These are phyloP conservation scores for Hylaeus anthracinus DNA, from an alignment of 1,140 invertebrate genomes.

Conservation along the genomic window DNA sequence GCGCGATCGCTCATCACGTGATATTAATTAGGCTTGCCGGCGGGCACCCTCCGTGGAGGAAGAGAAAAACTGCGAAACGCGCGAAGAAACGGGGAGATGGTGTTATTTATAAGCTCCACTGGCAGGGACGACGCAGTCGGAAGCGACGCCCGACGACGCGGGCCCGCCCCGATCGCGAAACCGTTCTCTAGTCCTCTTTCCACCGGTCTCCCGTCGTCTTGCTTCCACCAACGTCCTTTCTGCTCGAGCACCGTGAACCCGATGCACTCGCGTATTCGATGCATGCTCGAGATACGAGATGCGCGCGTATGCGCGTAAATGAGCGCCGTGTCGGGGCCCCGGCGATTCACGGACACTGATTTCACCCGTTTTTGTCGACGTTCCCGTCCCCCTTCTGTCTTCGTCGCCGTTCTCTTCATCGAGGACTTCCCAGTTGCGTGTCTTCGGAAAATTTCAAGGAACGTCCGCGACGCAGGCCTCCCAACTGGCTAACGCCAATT, in stretches of 20 bases:
- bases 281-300: slow-evolving; percentile 50
- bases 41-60: slow-evolving; percentile 15
- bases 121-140: slow-evolving; percentile 59
- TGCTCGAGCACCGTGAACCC: slow-evolving; percentile 13
- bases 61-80: slow-evolving; percentile 66
- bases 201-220: slow-evolving; percentile 7
- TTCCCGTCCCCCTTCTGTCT: background rate
- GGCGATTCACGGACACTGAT: slow-evolving; percentile 50
- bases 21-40: slow-evolving; percentile 77
- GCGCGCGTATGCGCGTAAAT: slow-evolving; percentile 55
- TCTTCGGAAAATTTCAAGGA: background rate
- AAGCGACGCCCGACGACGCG: slow-evolving; percentile 55
- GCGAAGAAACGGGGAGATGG: slow-evolving; percentile 74
- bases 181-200: slow-evolving; percentile 8
- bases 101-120: slow-evolving; percentile 78
- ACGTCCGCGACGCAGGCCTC: no score
- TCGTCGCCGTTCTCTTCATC: background rate
- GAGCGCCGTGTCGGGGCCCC: slow-evolving; percentile 39
- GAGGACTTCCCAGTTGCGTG: no score
- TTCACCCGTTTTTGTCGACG: background rate
- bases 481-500: no score
- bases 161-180: background rate
- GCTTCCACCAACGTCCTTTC: slow-evolving; percentile 17
- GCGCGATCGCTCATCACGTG: slow-evolving; percentile 77
- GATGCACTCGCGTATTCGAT: slow-evolving; percentile 48